Evolutionary conservation across 2,888 invertebrate genomes (phyloP), one percentile per base, ranked within the genome.

Genomic region (Mimas tiliae): DNA sequence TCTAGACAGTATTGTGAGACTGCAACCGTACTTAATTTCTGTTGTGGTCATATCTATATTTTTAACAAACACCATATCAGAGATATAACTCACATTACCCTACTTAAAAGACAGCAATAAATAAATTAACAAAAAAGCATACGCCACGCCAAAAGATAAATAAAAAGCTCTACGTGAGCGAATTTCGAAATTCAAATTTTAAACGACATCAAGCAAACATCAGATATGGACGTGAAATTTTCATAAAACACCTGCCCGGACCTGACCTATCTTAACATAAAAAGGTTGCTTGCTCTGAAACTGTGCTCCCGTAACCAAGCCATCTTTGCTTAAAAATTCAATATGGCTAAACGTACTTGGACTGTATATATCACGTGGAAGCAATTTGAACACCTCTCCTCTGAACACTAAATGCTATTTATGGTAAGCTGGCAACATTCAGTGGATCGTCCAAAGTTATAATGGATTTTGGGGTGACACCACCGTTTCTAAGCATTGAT

Each of bases 341-440:
- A 89, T 90, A 91, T 87, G 85, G 86, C 83, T 87, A 86, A 88
- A 86, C 81, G 86, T 88, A 88, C 85, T 85, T 83, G 85, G 81
- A 27, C 84, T 82, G 82, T 72, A 90, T 90, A 89, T 91, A 91
- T 91, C 89, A 90, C 90, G 88, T 85, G 88, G 83, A 90, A 91
- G 91, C 91, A 91, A 91, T 91, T 91, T 90, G 88, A 89, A 85
- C 91, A 91, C 91, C 90, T 91, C 88, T 88, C 86, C 77, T 81
- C 81, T 78, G 81, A 81, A 87, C 87, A 90, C 86, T 92, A 91
- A 91, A 90, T 85, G 89, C 91, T 92, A 92, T 92, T 92, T 91
- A 92, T 91, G 89, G 87, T 89, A 88, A 91, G 89, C 90, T 80
- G 75, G 77, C 80, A 79, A 84, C 87, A 89, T 89, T 90, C 88